phyloP scores from a whole-genome alignment of 2,888 invertebrate species.

The Cheiracanthium punctorium region DNA sequence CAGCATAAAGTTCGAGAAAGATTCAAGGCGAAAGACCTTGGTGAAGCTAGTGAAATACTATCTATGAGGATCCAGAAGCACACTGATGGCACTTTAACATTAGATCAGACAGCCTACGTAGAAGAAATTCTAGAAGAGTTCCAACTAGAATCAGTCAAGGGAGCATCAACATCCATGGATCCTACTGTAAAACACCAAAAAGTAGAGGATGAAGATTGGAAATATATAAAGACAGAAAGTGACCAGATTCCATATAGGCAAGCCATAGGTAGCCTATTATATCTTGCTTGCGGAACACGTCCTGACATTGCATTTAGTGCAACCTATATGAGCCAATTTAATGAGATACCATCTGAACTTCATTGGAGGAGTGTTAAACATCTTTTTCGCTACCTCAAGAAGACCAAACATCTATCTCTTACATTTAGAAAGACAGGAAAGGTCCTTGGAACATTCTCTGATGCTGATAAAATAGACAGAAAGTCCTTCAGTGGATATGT shows the following conservation, averaged over 20 bases:
- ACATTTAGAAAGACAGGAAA: slow-evolving; percentile 14
- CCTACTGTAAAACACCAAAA: slow-evolving; percentile 6
- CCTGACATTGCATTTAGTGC: not conserved
- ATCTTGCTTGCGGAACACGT: not conserved
- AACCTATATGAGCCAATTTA: slow-evolving; percentile 25
- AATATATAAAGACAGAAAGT: not conserved
- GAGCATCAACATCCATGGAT: slow-evolving; percentile 15
- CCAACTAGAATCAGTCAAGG: not conserved
- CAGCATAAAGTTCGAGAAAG: not conserved
- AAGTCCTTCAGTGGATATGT: slow-evolving; percentile 1
- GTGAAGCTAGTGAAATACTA: slow-evolving; percentile 10
- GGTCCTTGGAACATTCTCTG: slow-evolving; percentile 39
- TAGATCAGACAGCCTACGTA: slow-evolving; percentile 8
- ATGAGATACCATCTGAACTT: not conserved
- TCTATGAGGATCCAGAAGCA: slow-evolving; percentile 1
- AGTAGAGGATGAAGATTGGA: not conserved
- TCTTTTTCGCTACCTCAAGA: not conserved
- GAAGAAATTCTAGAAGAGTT: not conserved
- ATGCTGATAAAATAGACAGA: slow-evolving; percentile 49
- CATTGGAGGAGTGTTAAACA: slow-evolving; percentile 14
- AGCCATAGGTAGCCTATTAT: slow-evolving; percentile 10
- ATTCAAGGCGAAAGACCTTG: not conserved
- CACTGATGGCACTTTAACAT: slow-evolving; percentile 1
- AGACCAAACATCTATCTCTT: not conserved
- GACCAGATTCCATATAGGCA: slow-evolving; percentile 6